Evolutionary conservation across 2,797 vertebrate genomes (phyloP), one percentile per base, ranked within the genome.

Genomic region (Ctenopoma kingsleyae): DNA sequence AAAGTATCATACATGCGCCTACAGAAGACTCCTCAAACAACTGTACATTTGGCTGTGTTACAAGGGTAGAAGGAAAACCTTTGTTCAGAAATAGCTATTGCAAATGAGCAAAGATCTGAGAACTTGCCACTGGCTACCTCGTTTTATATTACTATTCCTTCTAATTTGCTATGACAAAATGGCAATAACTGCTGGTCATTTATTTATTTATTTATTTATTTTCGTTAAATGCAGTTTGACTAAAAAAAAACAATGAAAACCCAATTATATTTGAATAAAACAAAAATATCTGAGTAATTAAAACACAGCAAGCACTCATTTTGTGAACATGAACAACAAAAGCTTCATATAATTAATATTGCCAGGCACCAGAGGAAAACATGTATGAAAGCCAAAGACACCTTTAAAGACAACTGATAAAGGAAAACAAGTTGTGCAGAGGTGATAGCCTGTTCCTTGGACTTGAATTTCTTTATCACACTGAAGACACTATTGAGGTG

Each of bases 1-100:
- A 84, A 67, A 78, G 77, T 82, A 60, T 65, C 59, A 61, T 58
- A 49, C 58, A 74, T 75, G 91, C 91, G 87, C 86, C 89, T 80
- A 61, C 80, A 47, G 65, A 88, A 90, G 80, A 81, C 71, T 77
- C 54, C 67, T 67, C 55, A 87, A 89, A 87, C 88, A 90, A 87
- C 79, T 52, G 17, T 57, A 84, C 71, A 77, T 87, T 85, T 84
- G 74, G 74, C 68, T 50, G 66, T 67, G 71, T 78, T 49, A 67
- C 15, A 36, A 51, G 60, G 71, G 74, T 2, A 6, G 62, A 41
- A 44, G 49, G 25, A 27, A 52, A 63, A 62, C 73, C 77, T 83
- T 83, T 71, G 85, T 87, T 76, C 74, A 76, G 78, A 76, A 64
- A 55, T 17, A 51, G 65, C 59, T 65, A 35, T 71, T 86, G 65